Evolutionary conservation across 2,888 invertebrate species (phyloP).

Genomic region (Chrysopilus asiliformis): DNA sequence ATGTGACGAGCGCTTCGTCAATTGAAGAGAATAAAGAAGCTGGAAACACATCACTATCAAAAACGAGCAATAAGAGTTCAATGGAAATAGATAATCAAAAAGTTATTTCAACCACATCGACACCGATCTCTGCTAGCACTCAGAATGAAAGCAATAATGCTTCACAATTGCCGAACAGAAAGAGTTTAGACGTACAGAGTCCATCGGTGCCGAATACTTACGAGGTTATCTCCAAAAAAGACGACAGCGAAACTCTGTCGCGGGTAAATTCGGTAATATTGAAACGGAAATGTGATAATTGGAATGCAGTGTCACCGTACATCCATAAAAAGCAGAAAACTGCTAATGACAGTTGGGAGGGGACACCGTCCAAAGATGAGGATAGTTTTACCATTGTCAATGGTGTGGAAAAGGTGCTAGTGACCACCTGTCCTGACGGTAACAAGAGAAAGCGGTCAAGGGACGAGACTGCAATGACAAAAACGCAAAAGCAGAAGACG

Average conservation of each 20-base stretch:
- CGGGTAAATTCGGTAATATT: conserved; percentile 29
- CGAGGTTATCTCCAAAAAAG: conserved; percentile 15
- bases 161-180: too few species aligned
- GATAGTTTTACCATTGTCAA: not conserved
- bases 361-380: conserved; percentile 10
- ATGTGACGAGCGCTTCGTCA: too few species aligned
- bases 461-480: conserved; percentile 3
- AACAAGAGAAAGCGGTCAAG: conserved; percentile 10
- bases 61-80: too few species aligned
- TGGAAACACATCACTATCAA: too few species aligned
- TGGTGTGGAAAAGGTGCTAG: not conserved
- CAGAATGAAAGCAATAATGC: too few species aligned
- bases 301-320: conserved; percentile 10
- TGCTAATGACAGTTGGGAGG: conserved; percentile 7
- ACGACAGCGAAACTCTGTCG: conserved; percentile 22
- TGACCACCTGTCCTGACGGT: too few species aligned
- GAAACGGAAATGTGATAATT: conserved; percentile 27
- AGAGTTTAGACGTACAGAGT: too few species aligned
- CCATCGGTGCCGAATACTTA: conserved; percentile 6
- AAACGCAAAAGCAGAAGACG: conserved; percentile 4
- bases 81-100: too few species aligned
- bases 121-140: too few species aligned
- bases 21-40: too few species aligned
- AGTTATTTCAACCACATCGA: too few species aligned
- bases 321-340: conserved; percentile 8